Evolutionary conservation across 2,113 vertebrate species (phyloP).

Genomic region (Dipodomys stephensi): DNA sequence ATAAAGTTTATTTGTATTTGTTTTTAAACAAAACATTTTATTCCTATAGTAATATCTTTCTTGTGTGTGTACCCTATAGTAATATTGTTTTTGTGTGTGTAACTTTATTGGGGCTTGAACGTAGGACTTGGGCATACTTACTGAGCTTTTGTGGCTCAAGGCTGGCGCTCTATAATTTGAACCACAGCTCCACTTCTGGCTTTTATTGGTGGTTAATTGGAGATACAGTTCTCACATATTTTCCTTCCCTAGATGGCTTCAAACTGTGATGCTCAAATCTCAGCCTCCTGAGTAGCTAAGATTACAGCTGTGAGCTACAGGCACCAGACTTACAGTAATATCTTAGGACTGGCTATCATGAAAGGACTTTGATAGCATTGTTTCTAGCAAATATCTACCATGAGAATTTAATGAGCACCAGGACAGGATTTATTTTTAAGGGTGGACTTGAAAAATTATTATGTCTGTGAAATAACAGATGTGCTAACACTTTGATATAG

Average conservation of each 20-base stretch:
- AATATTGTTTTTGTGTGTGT: not conserved
- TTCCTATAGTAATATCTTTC: not conserved
- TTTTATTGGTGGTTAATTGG: too few species aligned
- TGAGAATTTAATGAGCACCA: conserved; percentile 2
- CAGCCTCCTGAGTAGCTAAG: too few species aligned
- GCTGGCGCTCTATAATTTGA: too few species aligned
- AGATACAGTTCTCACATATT: too few species aligned
- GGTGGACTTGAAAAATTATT: conserved; percentile 53
- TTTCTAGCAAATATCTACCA: not conserved
- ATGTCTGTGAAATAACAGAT: conserved; percentile 60
- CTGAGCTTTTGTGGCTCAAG: too few species aligned
- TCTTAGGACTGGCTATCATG: not conserved
- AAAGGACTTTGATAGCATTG: not conserved
- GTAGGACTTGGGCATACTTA: too few species aligned
- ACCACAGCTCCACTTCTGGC: too few species aligned
- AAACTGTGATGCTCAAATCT: too few species aligned
- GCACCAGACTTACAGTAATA: not conserved
- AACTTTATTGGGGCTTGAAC: too few species aligned
- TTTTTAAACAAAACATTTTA: not conserved
- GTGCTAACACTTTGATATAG: not conserved
- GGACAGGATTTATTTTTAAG: conserved; percentile 44
- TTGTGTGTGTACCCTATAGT: not conserved
- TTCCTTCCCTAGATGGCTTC: too few species aligned
- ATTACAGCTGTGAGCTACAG: too few species aligned
- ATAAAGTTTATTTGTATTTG: conserved; percentile 2